Percentiles rank a stretch among this genome's conserved stretches.
These are phyloP conservation scores for Omphaloscelis lunosa DNA, from an alignment of 2,888 invertebrate genomes.

Conservation along the genomic window DNA sequence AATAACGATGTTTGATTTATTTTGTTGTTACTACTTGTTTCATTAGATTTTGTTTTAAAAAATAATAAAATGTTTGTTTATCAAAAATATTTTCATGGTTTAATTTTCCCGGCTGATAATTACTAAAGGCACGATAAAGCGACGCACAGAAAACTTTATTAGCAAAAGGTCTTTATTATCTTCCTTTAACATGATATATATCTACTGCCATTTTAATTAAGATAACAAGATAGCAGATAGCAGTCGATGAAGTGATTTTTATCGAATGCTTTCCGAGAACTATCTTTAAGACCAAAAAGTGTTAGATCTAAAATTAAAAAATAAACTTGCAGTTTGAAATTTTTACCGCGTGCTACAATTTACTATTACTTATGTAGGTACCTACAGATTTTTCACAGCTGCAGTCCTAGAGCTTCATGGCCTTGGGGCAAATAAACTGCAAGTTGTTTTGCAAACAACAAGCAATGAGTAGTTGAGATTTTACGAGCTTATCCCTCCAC, in stretches of 20 bases:
- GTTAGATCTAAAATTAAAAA: background rate
- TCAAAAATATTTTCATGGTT: conserved; percentile 21
- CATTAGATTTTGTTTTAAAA: conserved; percentile 66
- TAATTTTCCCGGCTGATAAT: background rate
- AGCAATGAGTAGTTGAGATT: background rate
- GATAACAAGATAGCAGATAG: background rate
- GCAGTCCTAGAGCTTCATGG: background rate
- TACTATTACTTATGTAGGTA: too few relatives aligned
- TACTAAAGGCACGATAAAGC: background rate
- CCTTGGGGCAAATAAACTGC: background rate
- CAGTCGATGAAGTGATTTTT: background rate
- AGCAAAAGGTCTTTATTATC: background rate
- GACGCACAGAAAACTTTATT: background rate
- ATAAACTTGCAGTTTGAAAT: background rate
- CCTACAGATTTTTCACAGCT: background rate
- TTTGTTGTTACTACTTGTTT: conserved; percentile 68
- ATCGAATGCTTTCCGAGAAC: background rate
- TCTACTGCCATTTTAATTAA: background rate
- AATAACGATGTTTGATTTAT: conserved; percentile 65
- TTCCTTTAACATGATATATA: background rate
- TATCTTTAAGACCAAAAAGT: background rate
- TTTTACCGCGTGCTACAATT: too few relatives aligned
- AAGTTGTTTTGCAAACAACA: background rate
- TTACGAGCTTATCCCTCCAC: background rate
- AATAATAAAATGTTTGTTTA: conserved; percentile 70